Base-by-base conservation (phyloP, 2,113 vertebrate species). In the Epinephelus moara region DNA sequence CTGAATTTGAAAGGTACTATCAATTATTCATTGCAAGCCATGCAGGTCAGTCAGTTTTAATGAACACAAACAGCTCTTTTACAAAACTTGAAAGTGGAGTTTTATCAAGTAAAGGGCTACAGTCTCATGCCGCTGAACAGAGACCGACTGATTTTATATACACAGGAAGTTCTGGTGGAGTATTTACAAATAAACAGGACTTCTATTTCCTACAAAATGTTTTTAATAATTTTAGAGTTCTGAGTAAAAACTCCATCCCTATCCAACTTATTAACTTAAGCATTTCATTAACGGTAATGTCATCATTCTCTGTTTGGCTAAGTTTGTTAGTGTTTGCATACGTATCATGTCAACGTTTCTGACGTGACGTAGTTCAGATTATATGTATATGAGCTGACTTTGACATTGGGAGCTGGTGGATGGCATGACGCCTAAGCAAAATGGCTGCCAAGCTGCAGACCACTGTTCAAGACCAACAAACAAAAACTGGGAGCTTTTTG, bases 121-220 rank as follows among this genome's bases (percentile, higher is more conserved):
- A 69, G 6, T 15, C 11, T 30, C 2, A 4, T 19, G 21, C 17
- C 59, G 25, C n/a, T 47, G 7, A 42, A 69, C 0, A 12, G 27
- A 57, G 42, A 37, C 7, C 13, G 25, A 42, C 9, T 7, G 21
- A 76, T 57, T 67, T n/a, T 30, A 18, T 21, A 30, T 52, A 61
- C 17, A 19, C 21, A 10, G 14, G 2, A 12, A n/a, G 18, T 21
- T 47, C 33, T 60, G 13, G 3, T 30, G 7, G 5, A 55, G 15
- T 52, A 56, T 42, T 66, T 52, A 60, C 23, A 76, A 55, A 75
- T 21, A 49, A 52, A 75, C 70, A 50, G 52, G 5, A 37, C 4
- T 30, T 13, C 6, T 53, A 21, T 10, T 11, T 10, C 11, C 2
- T 4, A 7, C 33, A 72, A 63, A 14, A 49, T 15, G 2, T 8